phyloP scores from a whole-genome alignment of 2,797 vertebrate genomes.

The Morelia viridis region DNA sequence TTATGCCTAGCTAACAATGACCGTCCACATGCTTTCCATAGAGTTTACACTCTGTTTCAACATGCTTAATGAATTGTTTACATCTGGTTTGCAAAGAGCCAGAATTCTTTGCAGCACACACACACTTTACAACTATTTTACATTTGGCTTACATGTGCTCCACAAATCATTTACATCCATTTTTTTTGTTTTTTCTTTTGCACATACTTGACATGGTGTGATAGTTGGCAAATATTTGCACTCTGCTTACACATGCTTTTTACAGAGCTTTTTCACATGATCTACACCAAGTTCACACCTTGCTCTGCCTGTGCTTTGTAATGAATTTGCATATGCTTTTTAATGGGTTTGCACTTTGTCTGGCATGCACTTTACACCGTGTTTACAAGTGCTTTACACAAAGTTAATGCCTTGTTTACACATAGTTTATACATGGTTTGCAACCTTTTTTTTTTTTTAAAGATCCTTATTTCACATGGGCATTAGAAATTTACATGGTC shows the following conservation, averaged over 20 bases:
- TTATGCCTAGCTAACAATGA: background rate
- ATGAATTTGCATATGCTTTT: constrained; percentile 34
- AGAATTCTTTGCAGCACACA: background rate
- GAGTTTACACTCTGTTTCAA: constrained; percentile 21
- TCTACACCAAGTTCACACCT: constrained; percentile 23
- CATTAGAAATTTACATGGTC: constrained; percentile 15
- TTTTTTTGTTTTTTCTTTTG: background rate
- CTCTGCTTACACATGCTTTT: constrained; percentile 33
- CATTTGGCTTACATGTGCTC: constrained; percentile 37
- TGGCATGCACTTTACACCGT: constrained; percentile 32
- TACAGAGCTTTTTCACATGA: constrained; percentile 14
- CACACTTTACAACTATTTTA: constrained; percentile 40
- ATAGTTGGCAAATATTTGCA: constrained; percentile 7
- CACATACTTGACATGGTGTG: constrained; percentile 38
- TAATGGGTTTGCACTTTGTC: constrained; percentile 28
- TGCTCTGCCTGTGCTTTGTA: constrained; percentile 27
- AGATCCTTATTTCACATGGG: constrained; percentile 21
- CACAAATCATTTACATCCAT: constrained; percentile 37
- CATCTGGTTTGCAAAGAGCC: constrained; percentile 1
- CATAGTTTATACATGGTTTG: constrained; percentile 32
- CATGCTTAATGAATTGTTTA: constrained; percentile 20
- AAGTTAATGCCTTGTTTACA: constrained; percentile 29
- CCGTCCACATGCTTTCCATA: constrained; percentile 26
- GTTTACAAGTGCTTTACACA: constrained; percentile 45
- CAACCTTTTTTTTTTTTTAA: background rate